phyloP scores from a whole-genome alignment of 2,797 vertebrate species.

The Phaenicophaeus curvirostris region DNA sequence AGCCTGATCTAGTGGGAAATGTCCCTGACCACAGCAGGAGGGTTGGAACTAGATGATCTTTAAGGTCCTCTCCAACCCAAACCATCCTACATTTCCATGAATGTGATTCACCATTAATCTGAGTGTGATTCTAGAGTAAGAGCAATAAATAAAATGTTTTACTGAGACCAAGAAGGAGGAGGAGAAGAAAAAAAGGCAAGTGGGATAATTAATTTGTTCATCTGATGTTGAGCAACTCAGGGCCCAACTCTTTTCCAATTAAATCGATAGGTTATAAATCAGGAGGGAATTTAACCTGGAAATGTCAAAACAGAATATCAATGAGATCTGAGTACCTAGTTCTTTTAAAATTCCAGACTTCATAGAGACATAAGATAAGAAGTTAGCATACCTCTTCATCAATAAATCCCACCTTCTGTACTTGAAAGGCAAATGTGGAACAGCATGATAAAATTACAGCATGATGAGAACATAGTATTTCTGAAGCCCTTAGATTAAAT shows the following conservation, averaged over 20 bases:
- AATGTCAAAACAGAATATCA: not conserved
- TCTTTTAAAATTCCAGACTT: not conserved
- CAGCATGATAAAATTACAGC: not conserved
- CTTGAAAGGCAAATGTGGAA: not conserved
- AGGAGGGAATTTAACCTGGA: not conserved
- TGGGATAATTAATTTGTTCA: not conserved
- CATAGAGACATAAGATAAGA: not conserved
- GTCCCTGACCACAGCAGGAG: too few relatives aligned
- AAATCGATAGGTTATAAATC: not conserved
- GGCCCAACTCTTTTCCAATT: not conserved
- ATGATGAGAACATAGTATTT: not conserved
- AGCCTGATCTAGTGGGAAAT: too few relatives aligned
- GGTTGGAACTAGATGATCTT: too few relatives aligned
- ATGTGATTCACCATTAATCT: slow-evolving; percentile 33
- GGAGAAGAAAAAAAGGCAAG: not conserved
- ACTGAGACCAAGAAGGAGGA: not conserved
- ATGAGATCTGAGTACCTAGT: not conserved
- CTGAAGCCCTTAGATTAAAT: not conserved
- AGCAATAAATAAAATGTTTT: not conserved
- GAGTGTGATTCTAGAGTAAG: not conserved
- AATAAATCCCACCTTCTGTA: not conserved
- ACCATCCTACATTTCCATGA: not conserved
- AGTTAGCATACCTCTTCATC: not conserved
- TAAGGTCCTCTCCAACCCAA: too few relatives aligned
- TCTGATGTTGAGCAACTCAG: not conserved